Evolutionary conservation across 1,140 invertebrate species (phyloP).

Genomic region (Drosophila lowei): DNA sequence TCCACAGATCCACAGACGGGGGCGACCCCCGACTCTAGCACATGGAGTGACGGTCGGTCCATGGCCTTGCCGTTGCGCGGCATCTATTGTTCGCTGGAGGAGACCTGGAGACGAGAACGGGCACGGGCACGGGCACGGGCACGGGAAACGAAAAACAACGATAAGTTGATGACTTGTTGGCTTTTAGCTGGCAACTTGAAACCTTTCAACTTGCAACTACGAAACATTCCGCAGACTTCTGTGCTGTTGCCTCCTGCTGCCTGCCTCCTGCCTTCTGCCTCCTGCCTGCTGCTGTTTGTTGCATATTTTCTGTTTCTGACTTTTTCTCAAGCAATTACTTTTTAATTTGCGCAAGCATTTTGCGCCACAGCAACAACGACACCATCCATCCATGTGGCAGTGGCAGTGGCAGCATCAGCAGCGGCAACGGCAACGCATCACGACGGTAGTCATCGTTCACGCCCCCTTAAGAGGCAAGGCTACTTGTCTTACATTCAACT

Average conservation of each 20-base stretch:
- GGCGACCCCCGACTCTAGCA: too few species aligned
- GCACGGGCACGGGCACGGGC: too few species aligned
- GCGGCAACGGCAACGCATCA: slow-evolving; percentile 4
- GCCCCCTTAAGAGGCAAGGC: slow-evolving; percentile 19
- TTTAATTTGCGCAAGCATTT: slow-evolving; percentile 62
- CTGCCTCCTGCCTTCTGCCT: slow-evolving; percentile 6
- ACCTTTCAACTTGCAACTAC: slow-evolving; percentile 46
- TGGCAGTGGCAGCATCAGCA: slow-evolving; percentile 13
- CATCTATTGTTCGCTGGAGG: too few species aligned
- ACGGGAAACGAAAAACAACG: slow-evolving; percentile 28
- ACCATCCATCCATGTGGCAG: slow-evolving; percentile 1
- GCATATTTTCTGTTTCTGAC: slow-evolving; percentile 56
- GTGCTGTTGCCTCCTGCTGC: background rate
- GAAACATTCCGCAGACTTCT: background rate
- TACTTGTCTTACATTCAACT: slow-evolving; percentile 44
- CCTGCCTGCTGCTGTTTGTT: slow-evolving; percentile 34
- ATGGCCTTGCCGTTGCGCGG: too few species aligned
- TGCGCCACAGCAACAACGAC: slow-evolving; percentile 19
- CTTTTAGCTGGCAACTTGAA: slow-evolving; percentile 48
- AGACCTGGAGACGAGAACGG: too few species aligned
- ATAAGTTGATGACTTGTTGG: slow-evolving; percentile 53
- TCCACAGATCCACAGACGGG: too few species aligned
- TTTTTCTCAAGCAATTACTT: slow-evolving; percentile 65
- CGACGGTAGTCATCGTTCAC: slow-evolving; percentile 32
- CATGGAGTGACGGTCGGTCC: too few species aligned